Base-by-base conservation (phyloP, 2,888 invertebrate genomes). In the Gandaritis pyraliata region DNA sequence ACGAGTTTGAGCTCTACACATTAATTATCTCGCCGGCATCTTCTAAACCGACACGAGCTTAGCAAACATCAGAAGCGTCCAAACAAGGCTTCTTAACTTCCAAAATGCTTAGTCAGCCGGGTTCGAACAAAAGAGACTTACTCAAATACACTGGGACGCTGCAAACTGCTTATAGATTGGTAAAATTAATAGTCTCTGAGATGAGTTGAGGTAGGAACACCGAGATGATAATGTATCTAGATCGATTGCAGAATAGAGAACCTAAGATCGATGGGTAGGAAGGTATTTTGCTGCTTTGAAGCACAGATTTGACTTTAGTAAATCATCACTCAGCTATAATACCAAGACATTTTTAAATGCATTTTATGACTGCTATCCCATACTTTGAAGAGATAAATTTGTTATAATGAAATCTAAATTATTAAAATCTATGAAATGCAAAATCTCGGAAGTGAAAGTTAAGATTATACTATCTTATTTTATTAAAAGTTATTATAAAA, bases 11-110 rank as follows among this genome's bases (percentile, higher is more conserved):
- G 78, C 77, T 81, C 72, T 77, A 84, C 82, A 85, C 86, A 88
- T 88, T 88, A 86, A 89, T 88, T 89, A 89, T 88, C 86, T 86
- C 73, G 78, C 80, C 79, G 82, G 81, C 83, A 83, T 85, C 85
- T 85, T 81, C 82, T 81, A 80, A 83, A 85, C 86, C 82, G 85
- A 85, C 85, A 85, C 83, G 78, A 83, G 81, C 86, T 87, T 84
- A 83, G 85, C 88, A 88, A 88, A 88, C 87, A 88, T 85, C 84
- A 83, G 81, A 81, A 79, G 80, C 81, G 79, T 77, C 81, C 82
- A 80, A 87, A 88, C 85, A 84, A 84, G 84, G 76, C 83, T 82
- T 82, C 83, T 82, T 82, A 85, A 86, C 84, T 86, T 85, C 68
- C 77, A 71, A 82, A 83, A 81, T 83, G 84, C 86, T 84, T 82